These are phyloP conservation scores for Palythoa grandis DNA, from an alignment of 92 coral and sea anemone species.

Conservation along the genomic window DNA sequence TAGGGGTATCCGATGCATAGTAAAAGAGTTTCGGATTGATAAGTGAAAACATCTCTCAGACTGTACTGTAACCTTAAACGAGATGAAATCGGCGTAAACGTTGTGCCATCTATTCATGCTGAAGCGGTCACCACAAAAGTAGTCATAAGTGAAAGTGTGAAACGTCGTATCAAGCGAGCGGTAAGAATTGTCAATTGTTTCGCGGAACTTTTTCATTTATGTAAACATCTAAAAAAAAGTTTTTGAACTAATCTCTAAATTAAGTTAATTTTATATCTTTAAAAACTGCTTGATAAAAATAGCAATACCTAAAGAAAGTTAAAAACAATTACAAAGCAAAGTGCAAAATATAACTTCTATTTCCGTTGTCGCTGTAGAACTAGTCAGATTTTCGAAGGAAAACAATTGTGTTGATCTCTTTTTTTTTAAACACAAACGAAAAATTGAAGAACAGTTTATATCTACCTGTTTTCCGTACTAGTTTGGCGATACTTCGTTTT, in stretches of 20 bases:
- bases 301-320: not conserved
- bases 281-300: not conserved
- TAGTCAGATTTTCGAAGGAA: not conserved
- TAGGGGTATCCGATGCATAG: no score
- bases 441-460: not conserved
- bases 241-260: not conserved
- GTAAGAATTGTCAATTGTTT: no score
- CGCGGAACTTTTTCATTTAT: no score
- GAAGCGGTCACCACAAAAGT: no score
- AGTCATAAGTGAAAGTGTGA: no score
- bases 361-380: not conserved
- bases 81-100: no score
- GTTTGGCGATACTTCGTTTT: conserved; percentile 65
- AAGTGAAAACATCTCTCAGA: no score
- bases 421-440: not conserved
- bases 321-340: not conserved
- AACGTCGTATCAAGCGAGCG: no score
- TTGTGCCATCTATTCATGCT: no score
- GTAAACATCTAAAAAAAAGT: no score
- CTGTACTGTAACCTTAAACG: no score
- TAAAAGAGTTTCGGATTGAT: no score
- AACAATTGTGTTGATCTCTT: not conserved
- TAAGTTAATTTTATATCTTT: not conserved
- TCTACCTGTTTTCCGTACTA: conserved; percentile 58
- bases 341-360: not conserved